Base-by-base conservation (phyloP, 2,888 invertebrate species). In the Chrysolina americana region DNA sequence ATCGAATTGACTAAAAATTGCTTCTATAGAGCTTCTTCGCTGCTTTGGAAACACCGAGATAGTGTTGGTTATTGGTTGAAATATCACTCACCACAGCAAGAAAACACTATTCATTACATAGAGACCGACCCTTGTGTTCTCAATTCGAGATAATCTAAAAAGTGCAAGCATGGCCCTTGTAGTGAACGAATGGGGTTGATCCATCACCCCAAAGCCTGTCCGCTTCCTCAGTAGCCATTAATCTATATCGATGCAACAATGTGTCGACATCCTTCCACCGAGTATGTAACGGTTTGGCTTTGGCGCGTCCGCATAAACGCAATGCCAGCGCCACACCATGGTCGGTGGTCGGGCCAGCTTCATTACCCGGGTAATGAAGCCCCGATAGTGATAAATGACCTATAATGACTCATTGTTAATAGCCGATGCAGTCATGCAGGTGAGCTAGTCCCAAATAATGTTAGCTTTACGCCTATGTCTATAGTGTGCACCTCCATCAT, bases 361-460 rank as follows among this genome's bases (percentile, higher is more conserved):
- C 84, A 86, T 85, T 86, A 84, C 83, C 74, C 77, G 80, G 74
- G 82, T 85, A 86, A 86, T 86, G 85, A 85, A 86, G 84, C 85
- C 81, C 82, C 85, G 81, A 85, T 85, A 82, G 83, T 86, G 85
- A 86, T 86, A 85, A 85, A 86, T 85, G 84, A 84, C 82, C 83
- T 80, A 84, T 85, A 85, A 86, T 86, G 83, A 84, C 82, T 84
- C 85, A 84, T 84, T 85, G 85, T 85, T 86, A 85, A 85, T 85
- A 82, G 85, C 81, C 81, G 74, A 79, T 81, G 78, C 79, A 80
- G 70, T 78, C 78, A 79, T 81, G 79, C 83, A 85, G 85, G 85
- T 86, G 84, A 84, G 83, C 79, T 76, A 77, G 70, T 74, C 70
- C 72, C 70, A 69, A 74, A 72, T 75, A 74, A 76, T 71, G 72